These are phyloP conservation scores for Papio anubis DNA, from an alignment of 2,113 vertebrate species.

Conservation along the genomic window DNA sequence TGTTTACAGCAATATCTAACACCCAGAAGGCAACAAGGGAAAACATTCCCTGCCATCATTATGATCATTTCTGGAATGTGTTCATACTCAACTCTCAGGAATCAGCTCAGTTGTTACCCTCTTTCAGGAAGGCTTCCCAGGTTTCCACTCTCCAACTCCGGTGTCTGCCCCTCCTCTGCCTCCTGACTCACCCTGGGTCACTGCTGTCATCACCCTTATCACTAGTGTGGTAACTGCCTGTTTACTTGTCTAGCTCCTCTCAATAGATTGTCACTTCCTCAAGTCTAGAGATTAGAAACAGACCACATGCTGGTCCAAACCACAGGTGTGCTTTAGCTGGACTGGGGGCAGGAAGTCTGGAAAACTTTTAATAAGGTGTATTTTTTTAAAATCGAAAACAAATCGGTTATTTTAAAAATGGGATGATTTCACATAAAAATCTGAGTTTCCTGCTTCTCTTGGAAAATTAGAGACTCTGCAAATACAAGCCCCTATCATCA, in stretches of 20 bases:
- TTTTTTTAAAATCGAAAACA: background rate
- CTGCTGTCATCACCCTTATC: background rate
- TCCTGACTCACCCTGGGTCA: slow-evolving; percentile 20
- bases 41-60: background rate
- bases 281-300: background rate
- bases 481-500: background rate
- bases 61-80: background rate
- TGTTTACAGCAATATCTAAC: background rate
- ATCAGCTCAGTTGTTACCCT: background rate
- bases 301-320: background rate
- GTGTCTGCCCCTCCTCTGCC: background rate
- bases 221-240: background rate
- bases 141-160: background rate
- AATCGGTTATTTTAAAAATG: background rate
- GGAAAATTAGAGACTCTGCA: background rate
- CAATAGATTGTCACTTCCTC: background rate
- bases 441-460: background rate
- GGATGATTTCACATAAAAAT: background rate
- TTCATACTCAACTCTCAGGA: background rate
- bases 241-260: background rate
- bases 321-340: background rate
- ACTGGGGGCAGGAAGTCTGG: background rate
- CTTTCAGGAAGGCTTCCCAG: slow-evolving; percentile 27
- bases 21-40: background rate
- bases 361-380: no score